These are phyloP conservation scores for Upupa epops DNA, from an alignment of 2,113 vertebrate species.

Conservation along the genomic window DNA sequence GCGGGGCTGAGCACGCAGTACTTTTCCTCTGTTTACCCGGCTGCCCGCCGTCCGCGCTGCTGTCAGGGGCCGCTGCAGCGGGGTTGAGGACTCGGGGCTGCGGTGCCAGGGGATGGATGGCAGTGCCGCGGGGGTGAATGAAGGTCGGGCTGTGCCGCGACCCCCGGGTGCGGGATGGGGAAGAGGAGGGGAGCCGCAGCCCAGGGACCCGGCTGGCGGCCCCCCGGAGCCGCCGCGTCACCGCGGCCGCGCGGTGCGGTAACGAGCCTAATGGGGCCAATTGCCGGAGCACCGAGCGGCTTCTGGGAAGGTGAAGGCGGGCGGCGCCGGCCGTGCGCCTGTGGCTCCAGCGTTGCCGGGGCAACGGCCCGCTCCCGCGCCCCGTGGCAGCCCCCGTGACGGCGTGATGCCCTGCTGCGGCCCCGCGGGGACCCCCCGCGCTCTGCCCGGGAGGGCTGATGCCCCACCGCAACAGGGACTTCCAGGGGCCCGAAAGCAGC, in stretches of 20 bases:
- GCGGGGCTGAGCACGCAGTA: background rate
- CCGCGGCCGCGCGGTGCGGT: background rate
- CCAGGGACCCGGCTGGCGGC: background rate
- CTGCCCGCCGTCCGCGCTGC: background rate
- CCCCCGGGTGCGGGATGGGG: background rate
- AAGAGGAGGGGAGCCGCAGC: background rate
- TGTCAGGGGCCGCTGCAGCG: rapidly evolving
- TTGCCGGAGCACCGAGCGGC: slow-evolving; percentile 45
- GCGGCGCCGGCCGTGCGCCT: background rate
- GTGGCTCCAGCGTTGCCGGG: background rate
- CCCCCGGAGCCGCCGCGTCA: background rate
- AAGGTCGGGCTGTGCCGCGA: background rate
- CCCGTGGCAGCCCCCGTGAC: background rate
- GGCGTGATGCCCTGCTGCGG: rapidly evolving
- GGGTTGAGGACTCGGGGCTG: no score
- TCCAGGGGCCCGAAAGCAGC: background rate
- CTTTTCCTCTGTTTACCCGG: slow-evolving; percentile 54
- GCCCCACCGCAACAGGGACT: background rate
- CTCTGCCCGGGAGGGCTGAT: background rate
- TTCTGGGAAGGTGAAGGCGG: slow-evolving; percentile 67
- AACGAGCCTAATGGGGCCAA: slow-evolving; percentile 61
- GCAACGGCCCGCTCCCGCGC: background rate
- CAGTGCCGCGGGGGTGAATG: rapidly evolving
- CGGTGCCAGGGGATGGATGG: rapidly evolving
- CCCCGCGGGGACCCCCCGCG: background rate